A percentile compares a stretch with the other conserved stretches of the same genome.
phyloP scores from a whole-genome alignment of 2,113 vertebrate genomes.

The Carlito syrichta region DNA sequence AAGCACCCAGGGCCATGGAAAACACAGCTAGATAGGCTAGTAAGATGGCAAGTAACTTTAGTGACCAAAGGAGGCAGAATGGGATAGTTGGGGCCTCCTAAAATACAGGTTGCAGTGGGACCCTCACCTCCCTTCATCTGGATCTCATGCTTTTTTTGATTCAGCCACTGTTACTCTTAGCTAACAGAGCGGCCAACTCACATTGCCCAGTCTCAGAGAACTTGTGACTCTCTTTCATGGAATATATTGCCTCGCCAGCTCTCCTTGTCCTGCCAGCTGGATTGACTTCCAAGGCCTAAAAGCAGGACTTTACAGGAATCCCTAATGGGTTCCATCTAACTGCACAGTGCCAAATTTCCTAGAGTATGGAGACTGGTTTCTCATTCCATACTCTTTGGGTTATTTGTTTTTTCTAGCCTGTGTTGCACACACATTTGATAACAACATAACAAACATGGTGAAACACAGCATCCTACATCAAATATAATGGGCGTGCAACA shows the following conservation, averaged over 20 bases:
- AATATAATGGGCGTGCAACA: not conserved
- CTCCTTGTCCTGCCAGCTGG: not conserved
- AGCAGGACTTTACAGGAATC: not conserved
- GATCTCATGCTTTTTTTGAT: not conserved
- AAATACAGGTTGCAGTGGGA: not conserved
- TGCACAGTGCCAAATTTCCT: not conserved
- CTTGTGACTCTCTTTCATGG: not conserved
- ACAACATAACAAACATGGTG: not conserved
- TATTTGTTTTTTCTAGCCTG: not conserved
- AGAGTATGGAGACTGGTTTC: not conserved
- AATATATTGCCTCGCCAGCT: not conserved
- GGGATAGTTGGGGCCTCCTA: not conserved
- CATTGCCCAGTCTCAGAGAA: not conserved
- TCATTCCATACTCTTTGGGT: not conserved
- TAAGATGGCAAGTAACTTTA: not conserved
- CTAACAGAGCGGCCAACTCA: not conserved
- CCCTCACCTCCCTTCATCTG: not conserved
- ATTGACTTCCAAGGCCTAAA: not conserved
- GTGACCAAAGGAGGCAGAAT: not conserved
- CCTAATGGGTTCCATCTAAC: not conserved
- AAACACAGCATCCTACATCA: not conserved
- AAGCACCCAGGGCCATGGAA: not conserved
- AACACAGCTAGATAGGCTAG: not conserved
- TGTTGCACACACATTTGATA: not conserved
- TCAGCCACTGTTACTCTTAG: not conserved